These are phyloP conservation scores for Tribolium madens DNA, from an alignment of 1,140 invertebrate species.

Conservation along the genomic window DNA sequence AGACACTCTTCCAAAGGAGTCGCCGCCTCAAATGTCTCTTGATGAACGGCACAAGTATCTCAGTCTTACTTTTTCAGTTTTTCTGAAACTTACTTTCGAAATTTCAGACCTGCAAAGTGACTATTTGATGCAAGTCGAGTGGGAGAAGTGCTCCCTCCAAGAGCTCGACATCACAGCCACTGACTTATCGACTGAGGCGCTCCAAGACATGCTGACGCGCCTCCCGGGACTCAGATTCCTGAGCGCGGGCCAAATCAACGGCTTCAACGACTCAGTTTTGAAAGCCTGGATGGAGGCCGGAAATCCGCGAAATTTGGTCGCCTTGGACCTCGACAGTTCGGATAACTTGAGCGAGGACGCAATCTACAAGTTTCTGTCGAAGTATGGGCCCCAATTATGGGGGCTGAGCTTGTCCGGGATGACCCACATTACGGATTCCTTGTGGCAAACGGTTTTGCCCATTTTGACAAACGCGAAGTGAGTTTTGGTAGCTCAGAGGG, in stretches of 20 bases:
- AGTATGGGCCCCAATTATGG: slow-evolving; percentile 88
- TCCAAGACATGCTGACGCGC: slow-evolving; percentile 91
- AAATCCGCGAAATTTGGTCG: slow-evolving; percentile 78
- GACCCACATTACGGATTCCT: slow-evolving; percentile 96
- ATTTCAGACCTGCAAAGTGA: slow-evolving; percentile 86
- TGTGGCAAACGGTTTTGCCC: slow-evolving; percentile 94
- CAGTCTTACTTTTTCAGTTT: slow-evolving; percentile 55
- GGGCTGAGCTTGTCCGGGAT: slow-evolving; percentile 94
- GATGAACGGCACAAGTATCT: slow-evolving; percentile 93
- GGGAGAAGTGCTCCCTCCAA: slow-evolving; percentile 95
- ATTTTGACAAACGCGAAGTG: slow-evolving; percentile 92
- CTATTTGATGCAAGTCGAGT: slow-evolving; percentile 94
- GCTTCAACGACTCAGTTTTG: slow-evolving; percentile 94
- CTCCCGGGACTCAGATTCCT: slow-evolving; percentile 91
- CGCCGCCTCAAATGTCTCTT: slow-evolving; percentile 91
- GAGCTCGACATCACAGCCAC: slow-evolving; percentile 98
- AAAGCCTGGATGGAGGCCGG: slow-evolving; percentile 91
- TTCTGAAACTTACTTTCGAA: neutral
- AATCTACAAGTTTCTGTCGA: slow-evolving; percentile 90
- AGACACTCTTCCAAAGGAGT: slow-evolving; percentile 93
- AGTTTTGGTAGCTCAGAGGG: slow-evolving; percentile 56
- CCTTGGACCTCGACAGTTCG: slow-evolving; percentile 93
- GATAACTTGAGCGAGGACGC: slow-evolving; percentile 95
- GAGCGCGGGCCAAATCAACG: slow-evolving; percentile 95
- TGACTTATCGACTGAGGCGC: slow-evolving; percentile 92